A percentile compares a stretch with the other conserved stretches of the same genome.
Conservation (phyloP, 2,888 invertebrate species). For the Euplagia quadripunctaria region DNA sequence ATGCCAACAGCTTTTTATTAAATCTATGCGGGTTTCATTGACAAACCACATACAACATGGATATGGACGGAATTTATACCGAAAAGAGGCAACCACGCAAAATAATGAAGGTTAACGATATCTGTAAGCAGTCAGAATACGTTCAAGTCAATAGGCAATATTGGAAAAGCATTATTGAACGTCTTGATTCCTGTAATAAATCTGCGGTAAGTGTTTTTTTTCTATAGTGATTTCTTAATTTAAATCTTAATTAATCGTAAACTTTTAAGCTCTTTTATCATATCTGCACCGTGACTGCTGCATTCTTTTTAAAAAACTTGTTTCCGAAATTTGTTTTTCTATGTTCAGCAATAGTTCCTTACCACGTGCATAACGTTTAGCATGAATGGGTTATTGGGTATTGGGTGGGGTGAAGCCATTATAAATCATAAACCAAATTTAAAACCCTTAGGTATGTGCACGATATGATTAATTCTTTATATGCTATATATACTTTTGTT, state of each 20-base stretch:
- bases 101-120: constrained; percentile 68
- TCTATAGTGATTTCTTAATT: neutral
- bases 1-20: constrained; percentile 43
- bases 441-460: too few relatives aligned
- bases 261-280: neutral
- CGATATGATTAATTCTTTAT: too few relatives aligned
- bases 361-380: too few relatives aligned
- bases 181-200: constrained; percentile 55
- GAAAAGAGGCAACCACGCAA: constrained; percentile 64
- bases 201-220: constrained; percentile 57
- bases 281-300: neutral
- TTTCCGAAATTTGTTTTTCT: neutral
- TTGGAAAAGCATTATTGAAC: constrained; percentile 71
- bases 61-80: constrained; percentile 34
- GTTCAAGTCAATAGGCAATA: constrained; percentile 72
- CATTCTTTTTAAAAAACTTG: neutral
- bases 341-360: neutral
- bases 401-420: too few relatives aligned
- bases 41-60: constrained; percentile 31
- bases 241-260: neutral
- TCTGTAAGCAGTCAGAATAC: constrained; percentile 66
- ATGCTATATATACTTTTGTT: too few relatives aligned
- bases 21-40: constrained; percentile 52
- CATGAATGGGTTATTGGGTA: too few relatives aligned
- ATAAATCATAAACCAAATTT: too few relatives aligned